Conservation (phyloP, 2,113 vertebrate genomes). For the Sitta europaea region DNA sequence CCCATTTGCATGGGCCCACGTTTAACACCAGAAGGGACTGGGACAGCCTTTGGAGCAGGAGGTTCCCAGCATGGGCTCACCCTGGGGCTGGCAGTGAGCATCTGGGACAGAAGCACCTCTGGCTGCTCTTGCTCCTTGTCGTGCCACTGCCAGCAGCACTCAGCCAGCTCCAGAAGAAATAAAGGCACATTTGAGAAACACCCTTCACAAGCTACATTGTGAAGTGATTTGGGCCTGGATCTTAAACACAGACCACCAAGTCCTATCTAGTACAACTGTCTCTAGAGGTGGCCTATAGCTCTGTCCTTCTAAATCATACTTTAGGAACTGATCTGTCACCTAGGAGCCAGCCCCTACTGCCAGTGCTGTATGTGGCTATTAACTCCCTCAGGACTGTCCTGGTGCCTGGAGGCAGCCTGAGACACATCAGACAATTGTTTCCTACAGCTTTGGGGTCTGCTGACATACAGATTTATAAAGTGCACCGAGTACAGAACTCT, state of each 20-base stretch:
- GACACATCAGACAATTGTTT: background rate
- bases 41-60: background rate
- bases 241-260: background rate
- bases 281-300: background rate
- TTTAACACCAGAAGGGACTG: background rate
- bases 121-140: background rate
- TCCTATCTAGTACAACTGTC: background rate
- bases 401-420: background rate
- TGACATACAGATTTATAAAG: background rate
- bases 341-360: background rate
- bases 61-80: background rate
- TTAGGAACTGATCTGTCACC: background rate
- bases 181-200: background rate
- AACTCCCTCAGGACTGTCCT: too few relatives aligned
- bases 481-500: background rate
- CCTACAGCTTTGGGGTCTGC: background rate
- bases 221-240: background rate
- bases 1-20: rapidly evolving
- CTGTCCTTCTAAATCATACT: background rate
- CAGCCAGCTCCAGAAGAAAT: background rate
- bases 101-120: background rate
- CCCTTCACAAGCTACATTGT: background rate
- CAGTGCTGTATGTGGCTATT: rapidly evolving
- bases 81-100: rapidly evolving
- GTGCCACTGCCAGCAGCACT: background rate